Conservation (phyloP, 2,888 invertebrate genomes). For the Zele albiditarsus region DNA sequence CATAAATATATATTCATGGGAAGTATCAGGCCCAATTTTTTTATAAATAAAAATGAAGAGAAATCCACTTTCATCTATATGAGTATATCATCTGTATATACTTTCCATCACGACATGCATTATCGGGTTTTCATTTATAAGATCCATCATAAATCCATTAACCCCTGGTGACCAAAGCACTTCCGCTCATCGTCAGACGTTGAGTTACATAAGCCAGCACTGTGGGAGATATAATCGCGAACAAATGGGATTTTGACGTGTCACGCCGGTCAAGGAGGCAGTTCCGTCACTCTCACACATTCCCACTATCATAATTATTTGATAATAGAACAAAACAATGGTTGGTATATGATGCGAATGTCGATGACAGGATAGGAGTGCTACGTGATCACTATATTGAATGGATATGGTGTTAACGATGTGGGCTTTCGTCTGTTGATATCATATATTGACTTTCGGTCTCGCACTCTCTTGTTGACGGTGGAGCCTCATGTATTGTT, state of each 20-base stretch:
- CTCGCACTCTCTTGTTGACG: background rate
- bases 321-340: conserved; percentile 32
- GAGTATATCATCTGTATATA: background rate
- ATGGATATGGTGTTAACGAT: conserved; percentile 12
- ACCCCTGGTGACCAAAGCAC: background rate
- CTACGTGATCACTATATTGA: conserved; percentile 27
- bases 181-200: conserved; percentile 21
- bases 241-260: conserved; percentile 19
- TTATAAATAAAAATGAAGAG: background rate
- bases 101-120: background rate
- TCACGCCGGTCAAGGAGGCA: conserved; percentile 24
- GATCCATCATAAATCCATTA: conserved; percentile 7
- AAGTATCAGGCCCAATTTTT: background rate
- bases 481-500: background rate
- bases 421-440: background rate
- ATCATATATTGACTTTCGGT: background rate
- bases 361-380: conserved; percentile 36
- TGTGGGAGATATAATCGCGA: conserved; percentile 18
- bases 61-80: background rate
- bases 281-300: background rate
- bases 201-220: conserved; percentile 7
- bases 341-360: conserved; percentile 22
- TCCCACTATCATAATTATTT: conserved; percentile 11
- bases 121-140: background rate
- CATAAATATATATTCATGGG: background rate